Evolutionary conservation across 2,888 invertebrate species (phyloP).

Genomic region (Euzophera pinguis): DNA sequence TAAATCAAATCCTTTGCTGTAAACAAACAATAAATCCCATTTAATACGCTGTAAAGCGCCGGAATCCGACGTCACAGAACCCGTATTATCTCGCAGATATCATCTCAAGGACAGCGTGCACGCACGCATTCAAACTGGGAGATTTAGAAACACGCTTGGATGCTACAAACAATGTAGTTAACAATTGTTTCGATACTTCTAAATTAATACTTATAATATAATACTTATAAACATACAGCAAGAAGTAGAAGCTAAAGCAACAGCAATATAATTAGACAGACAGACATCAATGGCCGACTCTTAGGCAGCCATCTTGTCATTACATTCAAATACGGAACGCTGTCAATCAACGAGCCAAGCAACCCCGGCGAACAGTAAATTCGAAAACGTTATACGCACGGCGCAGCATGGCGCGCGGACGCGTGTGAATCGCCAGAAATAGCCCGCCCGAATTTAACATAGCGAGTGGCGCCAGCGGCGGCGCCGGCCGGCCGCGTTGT

Average conservation of each 20-base stretch:
- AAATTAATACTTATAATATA: background rate
- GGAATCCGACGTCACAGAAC: slow-evolving; percentile 18
- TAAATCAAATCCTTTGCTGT: slow-evolving; percentile 40
- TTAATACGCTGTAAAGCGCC: slow-evolving; percentile 43
- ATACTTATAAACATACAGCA: too few species aligned
- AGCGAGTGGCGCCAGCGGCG: slow-evolving; percentile 69
- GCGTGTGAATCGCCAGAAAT: slow-evolving; percentile 75
- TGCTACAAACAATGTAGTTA: background rate
- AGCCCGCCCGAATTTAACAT: slow-evolving; percentile 74
- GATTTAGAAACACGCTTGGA: background rate
- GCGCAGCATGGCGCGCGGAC: slow-evolving; percentile 44
- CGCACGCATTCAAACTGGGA: slow-evolving; percentile 5
- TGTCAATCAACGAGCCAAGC: slow-evolving; percentile 6
- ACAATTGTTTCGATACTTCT: background rate
- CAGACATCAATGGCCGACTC: slow-evolving; percentile 1
- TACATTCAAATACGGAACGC: slow-evolving; percentile 7
- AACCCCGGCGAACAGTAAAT: slow-evolving; percentile 29
- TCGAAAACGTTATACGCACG: slow-evolving; percentile 58
- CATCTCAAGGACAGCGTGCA: slow-evolving; percentile 22
- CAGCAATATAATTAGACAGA: background rate
- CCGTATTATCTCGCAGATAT: slow-evolving; percentile 22
- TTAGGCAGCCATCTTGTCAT: background rate
- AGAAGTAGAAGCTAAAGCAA: too few species aligned
- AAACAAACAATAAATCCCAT: slow-evolving; percentile 52
- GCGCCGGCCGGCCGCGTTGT: slow-evolving; percentile 59